These are phyloP conservation scores for Fregetta grallaria DNA, from an alignment of 2,113 vertebrate species.

Conservation along the genomic window DNA sequence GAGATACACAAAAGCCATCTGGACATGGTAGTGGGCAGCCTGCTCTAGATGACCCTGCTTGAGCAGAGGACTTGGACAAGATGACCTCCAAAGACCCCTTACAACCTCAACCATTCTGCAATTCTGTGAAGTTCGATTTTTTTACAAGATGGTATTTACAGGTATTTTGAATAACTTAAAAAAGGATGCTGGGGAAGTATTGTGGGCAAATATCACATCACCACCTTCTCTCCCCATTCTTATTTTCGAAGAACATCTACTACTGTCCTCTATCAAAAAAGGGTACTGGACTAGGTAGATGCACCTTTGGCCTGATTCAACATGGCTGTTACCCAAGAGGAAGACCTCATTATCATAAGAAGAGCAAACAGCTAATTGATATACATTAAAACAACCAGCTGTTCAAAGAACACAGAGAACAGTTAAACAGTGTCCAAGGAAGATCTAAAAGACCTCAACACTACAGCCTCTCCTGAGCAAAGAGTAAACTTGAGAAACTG, in stretches of 20 bases:
- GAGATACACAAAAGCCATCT: neutral
- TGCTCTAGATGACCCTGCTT: neutral
- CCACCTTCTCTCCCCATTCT: neutral
- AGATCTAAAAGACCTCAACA: neutral
- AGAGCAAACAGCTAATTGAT: neutral
- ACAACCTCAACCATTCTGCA: neutral
- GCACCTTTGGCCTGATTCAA: neutral
- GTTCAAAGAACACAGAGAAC: neutral
- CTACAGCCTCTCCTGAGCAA: neutral
- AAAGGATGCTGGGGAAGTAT: neutral
- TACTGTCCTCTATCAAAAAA: neutral
- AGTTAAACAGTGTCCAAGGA: neutral
- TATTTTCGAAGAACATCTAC: neutral
- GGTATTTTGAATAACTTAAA: neutral
- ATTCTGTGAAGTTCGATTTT: neutral
- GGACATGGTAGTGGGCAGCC: neutral
- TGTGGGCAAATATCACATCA: neutral
- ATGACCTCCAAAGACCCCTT: neutral
- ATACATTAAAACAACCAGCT: neutral
- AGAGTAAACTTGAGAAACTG: neutral
- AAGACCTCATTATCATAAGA: neutral
- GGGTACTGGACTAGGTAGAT: neutral
- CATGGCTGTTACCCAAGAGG: neutral
- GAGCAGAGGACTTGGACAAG: neutral
- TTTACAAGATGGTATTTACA: neutral